These are phyloP conservation scores for Drosophila mimetica DNA, from an alignment of 2,888 invertebrate genomes.

Conservation along the genomic window DNA sequence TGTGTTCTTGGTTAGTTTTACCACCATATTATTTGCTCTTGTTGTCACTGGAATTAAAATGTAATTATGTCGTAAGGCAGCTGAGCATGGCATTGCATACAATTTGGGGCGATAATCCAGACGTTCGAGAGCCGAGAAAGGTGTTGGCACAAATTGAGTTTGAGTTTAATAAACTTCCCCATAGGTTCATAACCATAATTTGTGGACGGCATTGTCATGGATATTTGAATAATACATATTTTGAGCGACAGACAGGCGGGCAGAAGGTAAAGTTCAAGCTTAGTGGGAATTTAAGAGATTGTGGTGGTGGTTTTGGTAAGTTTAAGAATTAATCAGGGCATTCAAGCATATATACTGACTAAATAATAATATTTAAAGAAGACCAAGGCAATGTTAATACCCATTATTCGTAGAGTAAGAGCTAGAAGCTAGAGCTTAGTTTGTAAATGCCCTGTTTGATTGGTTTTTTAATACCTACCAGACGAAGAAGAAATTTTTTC, in stretches of 20 bases:
- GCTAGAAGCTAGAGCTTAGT: too few relatives aligned
- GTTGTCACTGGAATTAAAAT: constrained; percentile 73
- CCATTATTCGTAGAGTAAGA: too few relatives aligned
- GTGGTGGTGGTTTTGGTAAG: neutral
- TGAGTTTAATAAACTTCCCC: constrained; percentile 39
- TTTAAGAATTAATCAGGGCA: neutral
- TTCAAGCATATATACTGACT: neutral
- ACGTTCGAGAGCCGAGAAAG: constrained; percentile 28
- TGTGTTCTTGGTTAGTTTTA: constrained; percentile 45
- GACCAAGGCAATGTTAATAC: too few relatives aligned
- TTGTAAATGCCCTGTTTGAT: too few relatives aligned
- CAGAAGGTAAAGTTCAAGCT: neutral
- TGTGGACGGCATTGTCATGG: constrained; percentile 37
- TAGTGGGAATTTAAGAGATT: neutral
- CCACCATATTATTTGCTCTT: constrained; percentile 53
- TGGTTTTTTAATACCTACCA: too few relatives aligned
- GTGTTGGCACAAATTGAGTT: constrained; percentile 32
- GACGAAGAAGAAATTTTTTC: too few relatives aligned
- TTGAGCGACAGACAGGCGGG: neutral
- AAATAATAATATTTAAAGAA: neutral
- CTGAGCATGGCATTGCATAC: constrained; percentile 50
- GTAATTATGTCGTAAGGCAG: constrained; percentile 68
- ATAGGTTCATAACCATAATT: constrained; percentile 24
- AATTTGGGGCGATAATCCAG: constrained; percentile 45
- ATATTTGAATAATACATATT: constrained; percentile 39